These are phyloP conservation scores for Drosophila differens DNA, from an alignment of 2,888 invertebrate species.

Conservation along the genomic window DNA sequence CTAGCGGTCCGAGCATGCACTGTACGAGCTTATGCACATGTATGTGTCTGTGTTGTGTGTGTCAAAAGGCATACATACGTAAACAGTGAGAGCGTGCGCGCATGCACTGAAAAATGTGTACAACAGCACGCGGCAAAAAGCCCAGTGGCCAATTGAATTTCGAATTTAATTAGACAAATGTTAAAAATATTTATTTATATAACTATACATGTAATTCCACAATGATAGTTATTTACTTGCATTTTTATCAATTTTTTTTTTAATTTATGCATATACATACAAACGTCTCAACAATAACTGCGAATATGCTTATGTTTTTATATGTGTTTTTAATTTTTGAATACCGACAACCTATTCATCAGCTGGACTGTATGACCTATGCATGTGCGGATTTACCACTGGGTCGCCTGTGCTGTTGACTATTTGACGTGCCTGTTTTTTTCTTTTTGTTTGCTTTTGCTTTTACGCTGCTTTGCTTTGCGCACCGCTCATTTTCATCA, in stretches of 20 bases:
- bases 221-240: not conserved
- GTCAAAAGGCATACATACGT: slow-evolving; percentile 23
- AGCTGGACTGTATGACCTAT: slow-evolving; percentile 29
- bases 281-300: not conserved
- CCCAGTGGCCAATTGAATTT: slow-evolving; percentile 51
- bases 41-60: slow-evolving; percentile 6
- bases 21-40: slow-evolving; percentile 37
- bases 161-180: not conserved
- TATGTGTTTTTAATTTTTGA: not conserved
- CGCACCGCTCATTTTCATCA: slow-evolving; percentile 62
- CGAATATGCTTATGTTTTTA: not conserved
- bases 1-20: slow-evolving; percentile 21
- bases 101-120: slow-evolving; percentile 65
- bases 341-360: slow-evolving; percentile 19
- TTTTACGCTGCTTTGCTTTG: slow-evolving; percentile 59
- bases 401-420: slow-evolving; percentile 36
- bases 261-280: not conserved
- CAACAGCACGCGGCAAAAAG: slow-evolving; percentile 42
- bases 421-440: slow-evolving; percentile 53
- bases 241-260: not conserved
- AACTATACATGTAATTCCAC: not conserved
- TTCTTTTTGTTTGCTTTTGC: slow-evolving; percentile 52
- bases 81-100: slow-evolving; percentile 50
- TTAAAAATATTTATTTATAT: not conserved
- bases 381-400: slow-evolving; percentile 42